Evolutionary conservation across 2,113 vertebrate genomes (phyloP), one percentile per base, ranked within the genome.

Genomic region (Raphicerus campestris): DNA sequence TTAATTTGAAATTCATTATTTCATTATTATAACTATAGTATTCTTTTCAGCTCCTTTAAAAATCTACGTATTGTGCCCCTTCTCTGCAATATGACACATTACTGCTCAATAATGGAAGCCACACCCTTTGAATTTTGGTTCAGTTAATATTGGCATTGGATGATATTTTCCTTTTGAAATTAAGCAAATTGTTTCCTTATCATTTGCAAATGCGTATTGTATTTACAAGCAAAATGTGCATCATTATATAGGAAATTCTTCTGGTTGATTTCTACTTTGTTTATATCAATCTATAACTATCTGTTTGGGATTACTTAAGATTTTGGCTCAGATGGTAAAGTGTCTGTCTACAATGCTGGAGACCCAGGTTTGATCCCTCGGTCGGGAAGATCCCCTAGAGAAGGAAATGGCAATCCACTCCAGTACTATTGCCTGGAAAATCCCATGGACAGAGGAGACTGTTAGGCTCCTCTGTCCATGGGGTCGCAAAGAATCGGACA

Each of bases 231-330:
- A 55, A 97, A 92, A 63, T 81, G n/a, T 8, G 11, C 66, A 77
- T 87, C 83, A 95, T 51, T 96, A 15, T 61, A 93, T 73, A 51
- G n/a, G 35, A 86, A 94, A 94, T 89, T 51, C 78, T 66, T 80
- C 89, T 80, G 30, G n/a, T 28, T 93, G 13, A 42, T 80, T 90
- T 93, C 53, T 92, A 78, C 16, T 32, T 60, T 56, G 9, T 86
- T 75, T 95, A 75, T 70, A 11, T 66, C 91, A 94, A 85, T 58
- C 45, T 81, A 51, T 66, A 94, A 88, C 51, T 42, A 91, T 63
- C 75, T 96, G 55, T n/a, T 93, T 96, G 95, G 24, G 24, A 91
- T 90, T 92, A 94, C 42, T 60, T 32, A 82, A 96, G 75, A 58
- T 75, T 86, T 93, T 95, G 56, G 56, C 56, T 58, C 56, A 58